Base-by-base conservation (phyloP, 2,797 vertebrate genomes). In the Sternarchorhynchus goeldii region DNA sequence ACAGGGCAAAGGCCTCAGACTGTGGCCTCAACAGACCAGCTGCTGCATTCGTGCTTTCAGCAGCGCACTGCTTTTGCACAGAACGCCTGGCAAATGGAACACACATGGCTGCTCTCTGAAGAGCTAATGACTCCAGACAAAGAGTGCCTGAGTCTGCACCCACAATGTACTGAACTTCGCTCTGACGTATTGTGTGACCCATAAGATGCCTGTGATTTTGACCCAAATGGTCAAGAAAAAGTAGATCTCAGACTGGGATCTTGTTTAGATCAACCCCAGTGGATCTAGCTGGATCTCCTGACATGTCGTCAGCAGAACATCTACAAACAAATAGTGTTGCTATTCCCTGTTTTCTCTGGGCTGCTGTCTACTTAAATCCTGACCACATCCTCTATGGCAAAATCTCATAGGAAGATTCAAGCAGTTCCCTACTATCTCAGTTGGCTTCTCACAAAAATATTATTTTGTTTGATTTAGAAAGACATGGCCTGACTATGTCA, bases 341-440 rank as follows among this genome's bases (percentile, higher is more conserved):
- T 62, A 10, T 76, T 78, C 68, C 18, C 34, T 78, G 36, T 66
- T 64, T 36, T 62, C 32, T 62, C 41, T 66, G 32, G 56, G 39
- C 69, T 77, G 41, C 66, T 74, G 65, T 85, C 69, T 74, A 79
- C 59, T 85, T 83, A 81, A 79, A 68, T 79, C 31, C 41, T 29
- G 36, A 81, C 84, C 78, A 81, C 79, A 85, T 79, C 81, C 78
- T 81, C 59, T 34, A 25, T 65, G 21, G 50, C 72, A 14, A 41
- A 78, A 36, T 65, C 29, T 69, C 45, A 18, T 6, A 69, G 25
- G 12, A 50, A 32, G 32, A 14, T 17, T 29, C 36, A 45, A 50
- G 39, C 45, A 45, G 20, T 6, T 50, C 58, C 10, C 29, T 6
- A 55, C 10, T 50, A 34, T 31, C 10, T 56, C 29, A 36, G 12